These are phyloP conservation scores for Amphipoea oculea DNA, from an alignment of 2,888 invertebrate genomes.

Conservation along the genomic window DNA sequence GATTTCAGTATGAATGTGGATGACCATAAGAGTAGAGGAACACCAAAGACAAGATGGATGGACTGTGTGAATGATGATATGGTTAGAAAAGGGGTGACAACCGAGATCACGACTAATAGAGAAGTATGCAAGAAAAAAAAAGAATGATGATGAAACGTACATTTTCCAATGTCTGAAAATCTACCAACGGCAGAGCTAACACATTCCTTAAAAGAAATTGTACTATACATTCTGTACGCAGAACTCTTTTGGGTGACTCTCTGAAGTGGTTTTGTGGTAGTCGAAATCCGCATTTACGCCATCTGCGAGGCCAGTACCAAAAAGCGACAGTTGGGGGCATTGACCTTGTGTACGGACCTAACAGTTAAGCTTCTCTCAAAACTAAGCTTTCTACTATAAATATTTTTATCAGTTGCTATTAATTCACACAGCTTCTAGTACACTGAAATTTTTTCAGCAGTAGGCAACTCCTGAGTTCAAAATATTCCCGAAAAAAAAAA, in stretches of 20 bases:
- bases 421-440: background rate
- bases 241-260: background rate
- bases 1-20: too few relatives aligned
- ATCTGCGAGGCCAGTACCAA: slow-evolving; percentile 31
- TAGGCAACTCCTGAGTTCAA: fast-evolving
- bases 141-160: background rate
- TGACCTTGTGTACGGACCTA: slow-evolving; percentile 21
- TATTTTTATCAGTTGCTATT: background rate
- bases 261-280: slow-evolving; percentile 3
- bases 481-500: background rate
- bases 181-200: background rate
- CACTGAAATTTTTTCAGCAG: too few relatives aligned
- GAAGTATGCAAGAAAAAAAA: too few relatives aligned
- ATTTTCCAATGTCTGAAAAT: background rate
- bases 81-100: too few relatives aligned
- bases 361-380: background rate
- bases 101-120: too few relatives aligned
- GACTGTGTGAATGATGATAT: too few relatives aligned
- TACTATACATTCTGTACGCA: background rate
- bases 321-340: slow-evolving; percentile 45
- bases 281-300: slow-evolving; percentile 15
- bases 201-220: background rate
- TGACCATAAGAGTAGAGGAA: too few relatives aligned
- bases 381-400: background rate
- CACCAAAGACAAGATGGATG: too few relatives aligned